A percentile compares a stretch with the other conserved stretches of the same genome.
phyloP scores from a whole-genome alignment of 2,113 vertebrate species.

The Muscicapa adusta region DNA sequence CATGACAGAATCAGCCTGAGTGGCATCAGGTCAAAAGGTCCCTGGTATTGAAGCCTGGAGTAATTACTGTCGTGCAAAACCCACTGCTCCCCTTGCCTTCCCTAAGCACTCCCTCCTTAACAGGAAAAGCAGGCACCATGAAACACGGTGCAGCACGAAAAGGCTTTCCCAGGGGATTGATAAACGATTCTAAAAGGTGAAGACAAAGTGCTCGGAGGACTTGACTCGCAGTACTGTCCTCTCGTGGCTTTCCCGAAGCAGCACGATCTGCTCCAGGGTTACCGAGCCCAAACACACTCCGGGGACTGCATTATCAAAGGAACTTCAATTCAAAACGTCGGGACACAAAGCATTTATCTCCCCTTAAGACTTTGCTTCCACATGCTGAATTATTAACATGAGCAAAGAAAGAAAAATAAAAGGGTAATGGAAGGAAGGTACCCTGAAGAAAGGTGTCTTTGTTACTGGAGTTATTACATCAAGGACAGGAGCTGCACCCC shows the following conservation, averaged over 20 bases:
- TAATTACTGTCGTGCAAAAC: neutral
- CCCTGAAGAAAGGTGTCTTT: neutral
- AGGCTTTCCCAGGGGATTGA: neutral
- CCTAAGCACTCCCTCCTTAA: neutral
- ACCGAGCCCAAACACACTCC: neutral
- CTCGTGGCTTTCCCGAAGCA: neutral
- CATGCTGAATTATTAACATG: neutral
- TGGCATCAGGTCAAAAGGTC: neutral
- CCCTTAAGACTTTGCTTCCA: neutral
- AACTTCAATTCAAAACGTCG: neutral
- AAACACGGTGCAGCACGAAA: neutral
- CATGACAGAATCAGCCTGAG: neutral
- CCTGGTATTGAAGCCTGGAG: neutral
- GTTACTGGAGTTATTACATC: neutral
- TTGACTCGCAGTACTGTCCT: neutral
- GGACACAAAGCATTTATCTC: neutral
- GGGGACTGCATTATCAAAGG: neutral
- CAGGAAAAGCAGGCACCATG: neutral
- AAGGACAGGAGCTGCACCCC: neutral
- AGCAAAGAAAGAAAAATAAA: neutral
- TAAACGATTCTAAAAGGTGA: neutral
- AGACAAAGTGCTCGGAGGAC: neutral
- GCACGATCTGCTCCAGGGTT: neutral
- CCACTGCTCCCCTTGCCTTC: neutral
- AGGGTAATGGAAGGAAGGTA: neutral